Percentiles rank a stretch among this genome's conserved stretches.
These are phyloP conservation scores for Phyllotreta striolata DNA, from an alignment of 2,888 invertebrate genomes.

Conservation along the genomic window DNA sequence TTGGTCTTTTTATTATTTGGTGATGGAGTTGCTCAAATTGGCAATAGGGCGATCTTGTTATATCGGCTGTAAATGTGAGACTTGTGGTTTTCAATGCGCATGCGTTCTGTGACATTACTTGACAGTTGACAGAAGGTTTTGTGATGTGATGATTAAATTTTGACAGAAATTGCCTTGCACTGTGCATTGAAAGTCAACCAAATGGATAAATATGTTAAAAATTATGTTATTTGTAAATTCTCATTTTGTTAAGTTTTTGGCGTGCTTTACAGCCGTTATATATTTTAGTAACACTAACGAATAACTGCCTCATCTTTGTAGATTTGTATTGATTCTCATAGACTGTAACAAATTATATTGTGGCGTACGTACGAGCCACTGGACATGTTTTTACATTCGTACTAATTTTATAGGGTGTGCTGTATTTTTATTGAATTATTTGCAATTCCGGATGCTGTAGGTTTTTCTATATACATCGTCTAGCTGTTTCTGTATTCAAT, in stretches of 20 bases:
- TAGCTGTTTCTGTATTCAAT: conserved; percentile 50
- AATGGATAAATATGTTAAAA: no score
- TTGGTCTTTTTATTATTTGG: conserved; percentile 43
- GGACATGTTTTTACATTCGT: conserved; percentile 48
- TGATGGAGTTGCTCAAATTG: conserved; percentile 55
- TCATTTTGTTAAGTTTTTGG: conserved; percentile 7
- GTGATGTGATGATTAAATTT: no score
- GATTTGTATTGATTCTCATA: conserved; percentile 48
- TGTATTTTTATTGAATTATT: conserved; percentile 35
- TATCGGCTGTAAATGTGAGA: conserved; percentile 29
- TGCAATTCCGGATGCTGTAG: conserved; percentile 42
- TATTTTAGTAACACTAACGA: conserved; percentile 48
- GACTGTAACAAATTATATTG: conserved; percentile 45
- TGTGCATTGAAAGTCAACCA: no score
- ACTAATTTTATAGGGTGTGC: conserved; percentile 45
- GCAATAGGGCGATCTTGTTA: conserved; percentile 49
- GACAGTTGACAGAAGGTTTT: no score
- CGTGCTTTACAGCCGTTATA: conserved; percentile 34
- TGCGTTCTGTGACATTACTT: no score
- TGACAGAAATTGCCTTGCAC: no score
- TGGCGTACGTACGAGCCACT: conserved; percentile 52
- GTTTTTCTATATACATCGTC: conserved; percentile 50
- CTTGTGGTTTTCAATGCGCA: no score
- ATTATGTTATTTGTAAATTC: not conserved
- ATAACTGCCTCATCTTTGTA: conserved; percentile 54